Conservation (phyloP, 2,797 vertebrate species). For the Gila robusta region DNA sequence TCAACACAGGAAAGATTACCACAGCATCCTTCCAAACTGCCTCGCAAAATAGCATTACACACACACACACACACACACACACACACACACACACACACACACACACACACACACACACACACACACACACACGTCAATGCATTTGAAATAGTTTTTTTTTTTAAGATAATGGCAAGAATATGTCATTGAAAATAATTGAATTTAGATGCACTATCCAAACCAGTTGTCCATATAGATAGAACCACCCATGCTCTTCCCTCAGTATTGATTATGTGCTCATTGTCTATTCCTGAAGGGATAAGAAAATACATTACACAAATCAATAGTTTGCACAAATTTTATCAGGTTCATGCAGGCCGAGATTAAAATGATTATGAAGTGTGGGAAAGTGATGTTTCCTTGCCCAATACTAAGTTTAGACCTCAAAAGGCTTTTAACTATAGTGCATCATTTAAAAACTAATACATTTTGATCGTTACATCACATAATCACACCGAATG, state of each 20-base stretch:
- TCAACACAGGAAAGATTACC: slow-evolving; percentile 21
- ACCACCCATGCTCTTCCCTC: slow-evolving; percentile 27
- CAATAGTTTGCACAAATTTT: slow-evolving; percentile 59
- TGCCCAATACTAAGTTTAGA: not conserved
- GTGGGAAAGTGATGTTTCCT: slow-evolving; percentile 43
- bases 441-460: not conserved
- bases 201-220: slow-evolving; percentile 52
- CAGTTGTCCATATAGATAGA: slow-evolving; percentile 46
- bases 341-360: slow-evolving; percentile 34
- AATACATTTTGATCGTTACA: not conserved
- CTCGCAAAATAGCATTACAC: slow-evolving; percentile 26
- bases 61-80: not conserved
- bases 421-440: not conserved
- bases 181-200: slow-evolving; percentile 60
- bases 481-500: not conserved
- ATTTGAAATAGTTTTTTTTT: slow-evolving; percentile 48
- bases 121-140: not conserved
- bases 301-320: slow-evolving; percentile 61
- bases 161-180: slow-evolving; percentile 57
- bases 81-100: not conserved
- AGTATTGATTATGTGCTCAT: slow-evolving; percentile 61
- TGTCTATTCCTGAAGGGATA: slow-evolving; percentile 61
- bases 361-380: slow-evolving; percentile 61
- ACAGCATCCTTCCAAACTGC: not conserved
- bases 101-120: not conserved